Conservation (phyloP, 2,113 vertebrate species). For the Onychorhynchus coronatus region DNA sequence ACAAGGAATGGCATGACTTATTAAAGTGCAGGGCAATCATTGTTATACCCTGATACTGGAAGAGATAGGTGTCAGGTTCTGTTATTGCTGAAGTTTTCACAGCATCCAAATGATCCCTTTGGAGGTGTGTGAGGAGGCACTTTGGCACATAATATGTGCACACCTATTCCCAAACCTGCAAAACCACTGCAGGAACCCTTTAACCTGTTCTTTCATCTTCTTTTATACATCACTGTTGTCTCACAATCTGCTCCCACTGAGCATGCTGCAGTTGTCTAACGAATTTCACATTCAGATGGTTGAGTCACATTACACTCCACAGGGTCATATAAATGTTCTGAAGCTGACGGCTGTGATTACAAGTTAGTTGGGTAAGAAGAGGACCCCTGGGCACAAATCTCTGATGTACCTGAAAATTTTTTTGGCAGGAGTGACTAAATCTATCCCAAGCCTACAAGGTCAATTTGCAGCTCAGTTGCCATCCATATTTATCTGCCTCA, state of each 20-base stretch:
- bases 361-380: slow-evolving; percentile 60
- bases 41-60: neutral
- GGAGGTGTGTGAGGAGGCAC: neutral
- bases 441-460: slow-evolving; percentile 51
- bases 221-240: neutral
- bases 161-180: slow-evolving; percentile 44
- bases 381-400: slow-evolving; percentile 57
- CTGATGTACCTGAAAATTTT: slow-evolving; percentile 61
- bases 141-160: neutral
- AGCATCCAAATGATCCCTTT: neutral
- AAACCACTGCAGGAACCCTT: slow-evolving; percentile 34
- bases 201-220: slow-evolving; percentile 40
- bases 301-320: slow-evolving; percentile 44
- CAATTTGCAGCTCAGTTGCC: slow-evolving; percentile 60
- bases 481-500: slow-evolving; percentile 53
- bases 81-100: slow-evolving; percentile 23
- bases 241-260: slow-evolving; percentile 27
- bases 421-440: slow-evolving; percentile 57
- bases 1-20: slow-evolving; percentile 16
- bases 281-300: slow-evolving; percentile 54
- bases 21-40: slow-evolving; percentile 27
- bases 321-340: slow-evolving; percentile 53
- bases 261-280: slow-evolving; percentile 55
- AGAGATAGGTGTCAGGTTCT: slow-evolving; percentile 45
- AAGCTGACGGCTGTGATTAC: slow-evolving; percentile 65